phyloP scores from a whole-genome alignment of 1,140 invertebrate species.

The Cherax quadricarinatus region DNA sequence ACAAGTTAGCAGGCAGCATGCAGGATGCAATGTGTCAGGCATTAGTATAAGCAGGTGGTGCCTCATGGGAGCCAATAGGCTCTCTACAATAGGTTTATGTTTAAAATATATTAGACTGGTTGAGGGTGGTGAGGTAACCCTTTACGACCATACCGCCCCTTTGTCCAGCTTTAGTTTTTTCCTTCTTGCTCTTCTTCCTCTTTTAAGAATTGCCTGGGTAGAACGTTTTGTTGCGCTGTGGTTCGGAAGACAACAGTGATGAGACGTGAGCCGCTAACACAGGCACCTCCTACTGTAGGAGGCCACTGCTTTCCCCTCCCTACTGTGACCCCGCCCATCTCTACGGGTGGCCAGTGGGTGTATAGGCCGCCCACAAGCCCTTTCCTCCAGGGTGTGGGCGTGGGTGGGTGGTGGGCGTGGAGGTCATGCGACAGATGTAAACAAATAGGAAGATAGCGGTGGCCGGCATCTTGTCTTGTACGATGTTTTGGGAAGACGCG shows the following conservation, averaged over 20 bases:
- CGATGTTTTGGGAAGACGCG: conserved; percentile 58
- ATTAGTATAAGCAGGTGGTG: too few species aligned
- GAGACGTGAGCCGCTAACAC: not conserved
- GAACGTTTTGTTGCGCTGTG: not conserved
- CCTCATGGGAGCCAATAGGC: too few species aligned
- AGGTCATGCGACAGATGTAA: conserved; percentile 34
- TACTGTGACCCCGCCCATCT: not conserved
- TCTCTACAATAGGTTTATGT: too few species aligned
- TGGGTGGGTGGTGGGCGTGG: not conserved
- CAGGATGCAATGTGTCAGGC: too few species aligned
- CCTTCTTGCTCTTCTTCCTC: not conserved
- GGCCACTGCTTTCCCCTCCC: not conserved
- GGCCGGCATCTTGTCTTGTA: conserved; percentile 43
- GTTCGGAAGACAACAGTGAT: not conserved
- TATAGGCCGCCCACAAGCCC: not conserved
- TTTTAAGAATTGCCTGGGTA: not conserved
- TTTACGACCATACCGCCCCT: not conserved
- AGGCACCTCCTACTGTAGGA: not conserved
- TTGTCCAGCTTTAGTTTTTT: not conserved
- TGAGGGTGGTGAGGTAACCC: not conserved
- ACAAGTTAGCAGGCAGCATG: too few species aligned
- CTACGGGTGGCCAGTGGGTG: not conserved
- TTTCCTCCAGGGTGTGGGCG: not conserved
- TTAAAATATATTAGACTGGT: too few species aligned
- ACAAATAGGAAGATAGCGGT: conserved; percentile 49